Base-by-base conservation (phyloP, 2,888 invertebrate genomes). In the Gordius sp. region DNA sequence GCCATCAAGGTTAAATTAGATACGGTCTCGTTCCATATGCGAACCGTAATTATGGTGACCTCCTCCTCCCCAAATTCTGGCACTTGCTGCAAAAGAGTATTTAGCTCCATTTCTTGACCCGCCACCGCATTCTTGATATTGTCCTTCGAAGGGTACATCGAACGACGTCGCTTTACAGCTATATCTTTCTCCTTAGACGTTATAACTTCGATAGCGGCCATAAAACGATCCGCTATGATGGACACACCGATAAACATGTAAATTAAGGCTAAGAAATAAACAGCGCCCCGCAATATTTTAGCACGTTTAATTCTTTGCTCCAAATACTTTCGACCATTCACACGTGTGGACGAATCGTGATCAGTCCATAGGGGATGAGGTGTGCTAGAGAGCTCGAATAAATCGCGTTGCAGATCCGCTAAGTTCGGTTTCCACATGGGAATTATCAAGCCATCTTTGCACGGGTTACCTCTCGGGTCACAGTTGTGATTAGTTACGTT, bases 11-110 rank as follows among this genome's bases (percentile, higher is more conserved):
- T 97, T 63, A 97, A 73, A 72, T 97, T 97, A 61, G 91, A 91
- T 47, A 97, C 93, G 1, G 97, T 93, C 69, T 93, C 93, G 71
- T 97, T 97, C 97, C 97, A 97, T 59, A 97, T 82, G 59, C 91
- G 76, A 18, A 97, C 91, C 56, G 80, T 80, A 47, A 93, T 75
- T 66, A 86, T 82, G 16, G 77, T 77, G 60, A 84, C 82, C 60
- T 84, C 83, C 65, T 81, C 82, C 61, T 81, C 78, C n/a, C n/a
- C n/a, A n/a, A n/a, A n/a, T n/a, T n/a, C n/a, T n/a, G n/a, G n/a
- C n/a, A n/a, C n/a, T 47, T 47, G 47, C 4, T 20, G 8, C 16
- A 23, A 23, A 20, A 23, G 47, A 4, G 4, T 47, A 8, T 47
- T 8, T 4, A 23, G 4, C n/a, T 4, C 16, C 16, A 20, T 4